These are phyloP conservation scores for Mesochorus sp. DNA, from an alignment of 2,888 invertebrate genomes.

Conservation along the genomic window DNA sequence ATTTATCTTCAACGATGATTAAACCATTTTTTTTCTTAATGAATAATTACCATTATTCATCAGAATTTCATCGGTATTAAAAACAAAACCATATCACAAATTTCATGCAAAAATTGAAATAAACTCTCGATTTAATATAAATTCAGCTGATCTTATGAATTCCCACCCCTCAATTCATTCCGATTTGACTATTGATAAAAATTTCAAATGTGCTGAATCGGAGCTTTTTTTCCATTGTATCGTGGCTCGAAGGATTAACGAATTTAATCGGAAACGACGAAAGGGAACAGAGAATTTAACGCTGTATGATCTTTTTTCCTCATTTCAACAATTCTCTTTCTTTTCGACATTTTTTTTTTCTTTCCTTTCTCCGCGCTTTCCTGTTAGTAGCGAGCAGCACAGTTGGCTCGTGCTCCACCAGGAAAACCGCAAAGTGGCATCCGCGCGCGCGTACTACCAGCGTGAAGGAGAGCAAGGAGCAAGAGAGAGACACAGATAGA, in stretches of 20 bases:
- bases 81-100: too few relatives aligned
- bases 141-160: too few relatives aligned
- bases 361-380: neutral
- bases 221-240: neutral
- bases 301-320: neutral
- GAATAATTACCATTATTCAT: too few relatives aligned
- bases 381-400: slow-evolving; percentile 25
- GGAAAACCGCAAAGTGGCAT: slow-evolving; percentile 52
- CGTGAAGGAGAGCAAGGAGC: slow-evolving; percentile 16
- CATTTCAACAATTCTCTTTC: neutral
- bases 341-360: slow-evolving; percentile 9
- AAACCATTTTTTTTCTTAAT: too few relatives aligned
- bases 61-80: too few relatives aligned
- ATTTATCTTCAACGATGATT: too few relatives aligned
- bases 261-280: slow-evolving; percentile 16
- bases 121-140: too few relatives aligned
- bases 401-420: slow-evolving; percentile 52
- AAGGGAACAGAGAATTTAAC: neutral
- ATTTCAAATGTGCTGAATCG: neutral
- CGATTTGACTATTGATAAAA: too few relatives aligned
- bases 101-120: too few relatives aligned
- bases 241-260: neutral
- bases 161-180: too few relatives aligned
- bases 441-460: slow-evolving; percentile 25
- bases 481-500: slow-evolving; percentile 1